Conservation (phyloP, 2,113 vertebrate genomes). For the Sterrhoptilus dennistouni region DNA sequence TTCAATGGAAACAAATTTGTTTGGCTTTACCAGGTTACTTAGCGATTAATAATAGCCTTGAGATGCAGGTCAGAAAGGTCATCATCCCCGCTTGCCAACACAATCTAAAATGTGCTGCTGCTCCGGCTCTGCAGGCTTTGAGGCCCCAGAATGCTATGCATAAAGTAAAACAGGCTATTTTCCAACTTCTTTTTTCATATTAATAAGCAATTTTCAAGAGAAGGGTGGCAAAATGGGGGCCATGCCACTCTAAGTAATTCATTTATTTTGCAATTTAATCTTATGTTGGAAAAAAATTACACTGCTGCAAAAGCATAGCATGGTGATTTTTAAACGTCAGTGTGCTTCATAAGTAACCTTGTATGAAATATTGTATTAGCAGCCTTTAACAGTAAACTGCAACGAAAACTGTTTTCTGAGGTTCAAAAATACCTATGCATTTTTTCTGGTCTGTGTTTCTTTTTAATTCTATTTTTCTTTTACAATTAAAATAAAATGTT, state of each 20-base stretch:
- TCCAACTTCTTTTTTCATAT: conserved; percentile 84
- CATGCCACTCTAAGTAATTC: conserved; percentile 89
- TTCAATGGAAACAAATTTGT: conserved; percentile 98
- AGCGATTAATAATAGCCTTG: conserved; percentile 93
- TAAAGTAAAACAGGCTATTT: conserved; percentile 76
- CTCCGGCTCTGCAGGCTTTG: conserved; percentile 27
- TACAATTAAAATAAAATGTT: neutral
- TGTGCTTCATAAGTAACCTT: conserved; percentile 78
- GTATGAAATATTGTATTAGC: conserved; percentile 74
- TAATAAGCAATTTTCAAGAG: conserved; percentile 90
- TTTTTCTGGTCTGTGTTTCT: neutral
- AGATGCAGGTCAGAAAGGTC: conserved; percentile 88
- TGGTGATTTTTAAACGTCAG: conserved; percentile 93
- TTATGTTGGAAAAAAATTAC: conserved; percentile 84
- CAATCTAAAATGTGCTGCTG: conserved; percentile 72
- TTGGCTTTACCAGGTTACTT: conserved; percentile 95
- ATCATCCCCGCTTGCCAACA: conserved; percentile 64
- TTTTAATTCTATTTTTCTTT: neutral
- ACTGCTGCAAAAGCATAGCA: conserved; percentile 76
- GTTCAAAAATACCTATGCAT: conserved; percentile 9
- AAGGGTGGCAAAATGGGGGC: conserved; percentile 83
- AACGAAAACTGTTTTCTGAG: conserved; percentile 51
- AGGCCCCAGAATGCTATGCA: conserved; percentile 67
- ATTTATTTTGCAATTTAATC: conserved; percentile 97
- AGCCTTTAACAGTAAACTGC: conserved; percentile 57